Evolutionary conservation across 1,140 invertebrate species (phyloP).

Genomic region (Nasonia giraulti): DNA sequence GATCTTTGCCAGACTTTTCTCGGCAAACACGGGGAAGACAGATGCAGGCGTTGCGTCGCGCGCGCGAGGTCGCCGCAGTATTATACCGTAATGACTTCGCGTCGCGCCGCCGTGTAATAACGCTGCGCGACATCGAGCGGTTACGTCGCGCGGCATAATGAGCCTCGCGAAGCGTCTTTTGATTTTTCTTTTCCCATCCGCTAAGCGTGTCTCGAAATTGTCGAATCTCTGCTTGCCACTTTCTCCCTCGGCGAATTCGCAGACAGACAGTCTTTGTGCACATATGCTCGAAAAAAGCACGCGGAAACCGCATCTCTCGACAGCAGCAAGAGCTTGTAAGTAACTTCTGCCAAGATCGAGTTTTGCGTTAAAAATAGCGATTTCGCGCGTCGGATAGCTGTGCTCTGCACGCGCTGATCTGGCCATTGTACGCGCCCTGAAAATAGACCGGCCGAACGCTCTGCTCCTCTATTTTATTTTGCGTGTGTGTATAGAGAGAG

Average conservation of each 20-base stretch:
- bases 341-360: conserved; percentile 18
- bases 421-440: conserved; percentile 9
- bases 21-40: not conserved
- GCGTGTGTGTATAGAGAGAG: not conserved
- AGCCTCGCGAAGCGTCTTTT: no score
- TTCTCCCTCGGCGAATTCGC: not conserved
- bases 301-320: conserved; percentile 21
- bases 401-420: not conserved
- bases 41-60: not conserved
- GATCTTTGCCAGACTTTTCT: conserved; percentile 9
- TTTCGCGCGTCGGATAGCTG: not conserved
- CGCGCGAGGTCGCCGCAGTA: no score
- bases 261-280: not conserved
- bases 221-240: not conserved
- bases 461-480: conserved; percentile 15
- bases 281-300: not conserved
- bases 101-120: no score
- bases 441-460: conserved; percentile 22
- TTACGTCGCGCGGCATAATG: no score
- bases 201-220: not conserved
- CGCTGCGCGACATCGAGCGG: no score
- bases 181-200: no score
- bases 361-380: conserved; percentile 34
- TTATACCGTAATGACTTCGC: no score
- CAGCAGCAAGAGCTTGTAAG: not conserved